A percentile compares a stretch with the other conserved stretches of the same genome.
phyloP scores from a whole-genome alignment of 2,797 vertebrate species.

The Hydrolagus colliei region DNA sequence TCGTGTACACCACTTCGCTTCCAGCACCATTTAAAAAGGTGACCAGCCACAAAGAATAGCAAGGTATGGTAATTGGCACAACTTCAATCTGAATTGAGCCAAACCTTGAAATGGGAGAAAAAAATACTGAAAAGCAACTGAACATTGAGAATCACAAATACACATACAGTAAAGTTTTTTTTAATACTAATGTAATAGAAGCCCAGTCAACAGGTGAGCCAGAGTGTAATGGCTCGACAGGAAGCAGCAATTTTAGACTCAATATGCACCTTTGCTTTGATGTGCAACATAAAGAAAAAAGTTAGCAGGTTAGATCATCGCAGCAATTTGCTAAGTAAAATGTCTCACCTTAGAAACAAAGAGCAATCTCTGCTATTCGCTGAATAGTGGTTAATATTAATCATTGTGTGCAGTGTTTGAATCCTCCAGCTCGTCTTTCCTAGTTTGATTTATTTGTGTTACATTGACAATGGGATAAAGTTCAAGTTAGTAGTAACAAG shows the following conservation, averaged over 20 bases:
- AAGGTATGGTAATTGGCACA: background rate
- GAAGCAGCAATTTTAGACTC: conserved; percentile 10
- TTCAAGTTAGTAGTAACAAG: background rate
- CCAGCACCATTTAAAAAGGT: background rate
- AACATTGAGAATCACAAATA: too few relatives aligned
- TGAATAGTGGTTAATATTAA: background rate
- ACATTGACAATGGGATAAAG: background rate
- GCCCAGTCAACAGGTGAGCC: background rate
- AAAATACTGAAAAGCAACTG: too few relatives aligned
- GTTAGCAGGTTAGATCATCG: background rate
- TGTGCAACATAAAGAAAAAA: conserved; percentile 5
- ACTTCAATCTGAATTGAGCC: too few relatives aligned
- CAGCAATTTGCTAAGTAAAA: background rate
- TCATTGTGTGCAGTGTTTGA: background rate
- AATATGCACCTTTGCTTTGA: conserved; percentile 13
- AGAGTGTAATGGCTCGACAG: background rate
- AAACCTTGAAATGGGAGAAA: too few relatives aligned
- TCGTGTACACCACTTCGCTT: too few relatives aligned
- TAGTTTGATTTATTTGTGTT: background rate
- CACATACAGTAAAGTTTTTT: background rate
- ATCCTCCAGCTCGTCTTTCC: background rate
- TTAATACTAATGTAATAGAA: background rate
- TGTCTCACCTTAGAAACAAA: conserved; percentile 18
- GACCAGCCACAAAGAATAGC: background rate
- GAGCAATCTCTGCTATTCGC: background rate